Conservation (phyloP, 2,797 vertebrate species). For the Sebastes steindachneri region DNA sequence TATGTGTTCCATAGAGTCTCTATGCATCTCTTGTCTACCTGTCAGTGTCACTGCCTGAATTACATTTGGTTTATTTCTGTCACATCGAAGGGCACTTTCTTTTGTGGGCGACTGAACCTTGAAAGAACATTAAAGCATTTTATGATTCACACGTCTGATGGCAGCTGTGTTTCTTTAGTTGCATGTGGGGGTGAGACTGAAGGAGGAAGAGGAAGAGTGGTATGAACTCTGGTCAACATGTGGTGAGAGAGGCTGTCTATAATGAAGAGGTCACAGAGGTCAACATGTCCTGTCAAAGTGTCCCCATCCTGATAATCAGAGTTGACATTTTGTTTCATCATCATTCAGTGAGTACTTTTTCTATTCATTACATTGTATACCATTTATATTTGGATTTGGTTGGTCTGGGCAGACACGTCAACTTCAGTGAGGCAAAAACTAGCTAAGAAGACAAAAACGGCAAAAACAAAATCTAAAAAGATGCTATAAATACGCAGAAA, state of each 20-base stretch:
- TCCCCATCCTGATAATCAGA: neutral
- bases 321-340: neutral
- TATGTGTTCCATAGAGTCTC: slow-evolving; percentile 26
- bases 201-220: neutral
- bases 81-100: slow-evolving; percentile 54
- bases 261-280: neutral
- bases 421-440: neutral
- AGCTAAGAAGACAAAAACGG: neutral
- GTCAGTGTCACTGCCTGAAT: slow-evolving; percentile 57
- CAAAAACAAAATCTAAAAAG: neutral
- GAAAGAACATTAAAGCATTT: slow-evolving; percentile 75
- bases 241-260: neutral
- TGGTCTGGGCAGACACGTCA: neutral
- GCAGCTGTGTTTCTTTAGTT: slow-evolving; percentile 6
- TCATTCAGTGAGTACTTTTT: neutral
- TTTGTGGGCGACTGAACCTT: slow-evolving; percentile 62
- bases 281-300: neutral
- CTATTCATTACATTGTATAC: neutral
- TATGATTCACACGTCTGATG: slow-evolving; percentile 41
- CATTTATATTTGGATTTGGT: neutral
- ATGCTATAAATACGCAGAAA: neutral
- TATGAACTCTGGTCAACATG: neutral
- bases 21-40: slow-evolving; percentile 55
- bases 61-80: slow-evolving; percentile 30
- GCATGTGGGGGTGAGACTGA: neutral